Base-by-base conservation (phyloP, 2,888 invertebrate genomes). In the Campaea margaritaria region DNA sequence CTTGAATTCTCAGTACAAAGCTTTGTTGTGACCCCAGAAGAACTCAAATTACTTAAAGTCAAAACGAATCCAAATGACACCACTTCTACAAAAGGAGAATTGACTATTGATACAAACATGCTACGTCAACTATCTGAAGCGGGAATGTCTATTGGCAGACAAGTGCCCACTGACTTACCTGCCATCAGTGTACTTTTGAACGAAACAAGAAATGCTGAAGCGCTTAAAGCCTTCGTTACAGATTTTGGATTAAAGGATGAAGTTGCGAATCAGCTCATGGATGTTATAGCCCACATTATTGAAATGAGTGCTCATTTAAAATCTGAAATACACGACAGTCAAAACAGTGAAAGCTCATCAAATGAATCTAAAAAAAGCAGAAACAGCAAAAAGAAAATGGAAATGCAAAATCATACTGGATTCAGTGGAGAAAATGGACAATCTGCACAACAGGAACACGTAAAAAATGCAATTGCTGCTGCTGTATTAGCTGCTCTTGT, bases 1-100 rank as follows among this genome's bases (percentile, higher is more conserved):
- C 87, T 94, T 43, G 95, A 95, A 74, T 95, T 95, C 79, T 95
- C 95, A 0, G 95, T 95, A 0, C 95, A 95, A 86, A 95, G 95
- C 65, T 95, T 95, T 74, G 88, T 93, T 27, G 92, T 93, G 27
- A 93, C 93, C 43, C 93, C 93, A 21, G 93, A 93, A 78, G 93
- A 93, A 69, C 72, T 93, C 0, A 92, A 92, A 71, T 68, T 93
- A 50, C 73, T 93, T 16, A 93, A 92, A 79, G 88, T 93, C 0
- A 92, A 91, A 81, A 93, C 91, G 1, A 92, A 93, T 66, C 91
- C 91, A 0, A 93, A 89, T 65, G 92, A 93, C 58, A 91, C 92
- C 2, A 86, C 91, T 13, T 92, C 93, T 9, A 90, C 93, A 4
- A 93, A 93, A 69, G 94, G 94, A 12, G 94, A 95, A 76, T 82